Conservation (phyloP, 2,797 vertebrate species). For the Myotis planiceps region DNA sequence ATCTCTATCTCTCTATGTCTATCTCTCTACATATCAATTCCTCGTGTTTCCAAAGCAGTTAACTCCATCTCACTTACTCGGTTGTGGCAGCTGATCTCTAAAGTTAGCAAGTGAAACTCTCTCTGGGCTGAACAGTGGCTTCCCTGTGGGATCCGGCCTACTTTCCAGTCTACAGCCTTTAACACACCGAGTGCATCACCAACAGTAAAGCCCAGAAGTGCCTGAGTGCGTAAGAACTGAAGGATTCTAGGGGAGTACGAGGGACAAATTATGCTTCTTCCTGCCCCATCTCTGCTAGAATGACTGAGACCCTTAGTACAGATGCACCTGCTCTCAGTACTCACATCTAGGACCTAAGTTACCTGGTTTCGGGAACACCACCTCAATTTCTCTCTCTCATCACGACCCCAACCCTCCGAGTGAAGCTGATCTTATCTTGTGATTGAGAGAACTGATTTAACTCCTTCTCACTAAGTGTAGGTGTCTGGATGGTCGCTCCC, state of each 20-base stretch:
- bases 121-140: not conserved
- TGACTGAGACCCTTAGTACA: not conserved
- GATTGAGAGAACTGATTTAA: too few relatives aligned
- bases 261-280: rapidly evolving
- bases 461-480: too few relatives aligned
- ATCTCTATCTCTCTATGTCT: not conserved
- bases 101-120: not conserved
- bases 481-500: too few relatives aligned
- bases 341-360: too few relatives aligned
- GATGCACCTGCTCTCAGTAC: too few relatives aligned
- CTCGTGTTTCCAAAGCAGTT: not conserved
- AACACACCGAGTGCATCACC: not conserved
- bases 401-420: too few relatives aligned
- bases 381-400: too few relatives aligned
- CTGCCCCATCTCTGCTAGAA: not conserved
- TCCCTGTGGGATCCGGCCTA: not conserved
- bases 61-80: not conserved
- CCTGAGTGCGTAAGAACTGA: rapidly evolving
- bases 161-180: not conserved
- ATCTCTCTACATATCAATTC: not conserved
- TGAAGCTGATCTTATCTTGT: too few relatives aligned
- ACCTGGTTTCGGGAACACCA: too few relatives aligned
- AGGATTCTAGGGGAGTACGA: not conserved
- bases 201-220: not conserved
- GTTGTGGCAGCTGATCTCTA: slow-evolving; percentile 51